phyloP scores from a whole-genome alignment of 2,113 vertebrate species.

The Nettapus auritus region DNA sequence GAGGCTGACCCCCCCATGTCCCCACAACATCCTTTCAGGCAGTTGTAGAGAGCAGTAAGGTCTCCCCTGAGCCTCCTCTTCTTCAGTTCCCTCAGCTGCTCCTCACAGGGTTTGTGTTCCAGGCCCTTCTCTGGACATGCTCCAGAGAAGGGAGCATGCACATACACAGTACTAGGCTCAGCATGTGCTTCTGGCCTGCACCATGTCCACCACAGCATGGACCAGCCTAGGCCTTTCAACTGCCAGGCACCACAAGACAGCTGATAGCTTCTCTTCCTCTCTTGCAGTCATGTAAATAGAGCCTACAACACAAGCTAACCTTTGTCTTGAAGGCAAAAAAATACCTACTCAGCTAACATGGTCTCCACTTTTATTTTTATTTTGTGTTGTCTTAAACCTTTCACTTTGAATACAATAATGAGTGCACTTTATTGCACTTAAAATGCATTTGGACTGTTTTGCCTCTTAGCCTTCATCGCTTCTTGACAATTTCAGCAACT shows the following conservation, averaged over 20 bases:
- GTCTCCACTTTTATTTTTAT: neutral
- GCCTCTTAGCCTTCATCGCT: neutral
- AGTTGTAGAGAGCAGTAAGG: no score
- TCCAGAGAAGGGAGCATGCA: no score
- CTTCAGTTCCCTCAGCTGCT: no score
- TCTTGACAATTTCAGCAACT: neutral
- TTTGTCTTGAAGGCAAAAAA: neutral
- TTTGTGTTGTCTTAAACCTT: neutral
- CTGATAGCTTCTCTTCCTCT: neutral
- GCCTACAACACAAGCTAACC: neutral
- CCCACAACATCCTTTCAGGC: no score
- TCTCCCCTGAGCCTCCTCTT: no score
- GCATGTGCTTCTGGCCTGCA: no score
- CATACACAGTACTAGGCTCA: neutral
- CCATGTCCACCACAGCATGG: fast-evolving
- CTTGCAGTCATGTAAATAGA: neutral
- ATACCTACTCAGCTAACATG: neutral
- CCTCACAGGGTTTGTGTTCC: no score
- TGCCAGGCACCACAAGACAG: neutral
- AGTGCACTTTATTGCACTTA: neutral
- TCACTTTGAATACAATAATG: neutral
- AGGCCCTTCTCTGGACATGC: no score
- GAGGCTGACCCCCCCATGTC: no score
- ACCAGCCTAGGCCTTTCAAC: no score
- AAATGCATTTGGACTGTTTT: neutral